These are phyloP conservation scores for Thyatira batis DNA, from an alignment of 2,888 invertebrate genomes.

Conservation along the genomic window DNA sequence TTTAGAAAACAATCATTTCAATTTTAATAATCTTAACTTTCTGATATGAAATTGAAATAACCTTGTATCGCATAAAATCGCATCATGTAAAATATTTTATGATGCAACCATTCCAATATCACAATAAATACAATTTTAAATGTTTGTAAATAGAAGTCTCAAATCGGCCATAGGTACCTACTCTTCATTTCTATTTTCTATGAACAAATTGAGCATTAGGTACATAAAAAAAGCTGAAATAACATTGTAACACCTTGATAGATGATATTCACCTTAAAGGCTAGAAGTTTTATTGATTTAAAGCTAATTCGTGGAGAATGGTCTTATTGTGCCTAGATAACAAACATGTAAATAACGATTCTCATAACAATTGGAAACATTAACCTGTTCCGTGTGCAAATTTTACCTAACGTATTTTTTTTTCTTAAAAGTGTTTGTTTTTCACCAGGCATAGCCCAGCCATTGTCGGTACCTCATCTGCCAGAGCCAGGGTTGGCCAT, in stretches of 20 bases:
- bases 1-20: conserved; percentile 1
- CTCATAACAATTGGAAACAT: too few relatives aligned
- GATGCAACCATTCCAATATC: background rate
- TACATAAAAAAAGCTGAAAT: too few relatives aligned
- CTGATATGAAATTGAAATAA: background rate
- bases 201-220: too few relatives aligned
- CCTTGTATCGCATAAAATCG: background rate
- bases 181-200: too few relatives aligned
- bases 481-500: conserved; percentile 84
- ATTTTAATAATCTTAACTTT: background rate
- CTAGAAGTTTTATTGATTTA: too few relatives aligned
- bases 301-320: too few relatives aligned
- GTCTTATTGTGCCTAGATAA: too few relatives aligned
- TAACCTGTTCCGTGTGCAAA: background rate
- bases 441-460: conserved; percentile 60
- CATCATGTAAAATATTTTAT: conserved; percentile 1
- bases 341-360: too few relatives aligned
- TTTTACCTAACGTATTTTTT: background rate
- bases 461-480: conserved; percentile 79
- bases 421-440: background rate
- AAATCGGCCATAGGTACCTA: too few relatives aligned
- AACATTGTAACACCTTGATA: too few relatives aligned
- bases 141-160: too few relatives aligned
- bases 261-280: too few relatives aligned
- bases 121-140: background rate